Evolutionary conservation across 2,797 vertebrate genomes (phyloP), one percentile per base, ranked within the genome.

Genomic region (Sebastes glaucus): DNA sequence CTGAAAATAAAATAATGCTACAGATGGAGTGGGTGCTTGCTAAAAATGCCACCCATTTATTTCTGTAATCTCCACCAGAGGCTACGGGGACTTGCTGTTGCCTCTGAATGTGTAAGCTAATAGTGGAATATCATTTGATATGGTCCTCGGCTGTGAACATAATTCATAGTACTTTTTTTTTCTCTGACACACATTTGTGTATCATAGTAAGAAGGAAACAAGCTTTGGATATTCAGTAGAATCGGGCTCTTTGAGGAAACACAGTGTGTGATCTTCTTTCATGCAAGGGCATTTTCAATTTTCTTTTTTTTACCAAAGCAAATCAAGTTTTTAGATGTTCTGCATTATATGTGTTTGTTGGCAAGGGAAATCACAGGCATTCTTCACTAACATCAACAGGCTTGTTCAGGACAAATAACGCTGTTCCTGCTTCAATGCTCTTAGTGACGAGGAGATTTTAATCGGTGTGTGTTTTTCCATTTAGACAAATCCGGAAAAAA

Each of bases 211-310:
- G 49, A 68, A 64, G 72, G 56, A 82, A 72, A 80, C 63, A 70
- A 65, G 74, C 62, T 77, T 57, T 80, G 66, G 71, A 32, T 84
- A 35, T 78, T 81, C 71, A 70, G 49, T 25, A 18, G 70, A 83
- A 81, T 83, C 28, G 2, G 69, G 5, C 74, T 73, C 68, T 89
- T 81, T 82, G 84, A 93, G 85, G 74, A 63, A 53, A 68, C 70
- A 72, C 70, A 72, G 56, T 70, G 71, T 88, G 79, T 88, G 86
- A 90, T 90, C 75, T 85, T 42, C 74, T 82, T 78, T 71, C 80
- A 85, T 53, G 80, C 38, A 49, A 77, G 80, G 74, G 81, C 81
- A 82, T 93, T 93, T 92, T 88, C 80, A 81, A 79, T 90, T 91
- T 90, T 59, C 79, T 68, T 38, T 71, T 61, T 80, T 14, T n/a